phyloP scores from a whole-genome alignment of 2,113 vertebrate species.

The Cyprichromis sp. region DNA sequence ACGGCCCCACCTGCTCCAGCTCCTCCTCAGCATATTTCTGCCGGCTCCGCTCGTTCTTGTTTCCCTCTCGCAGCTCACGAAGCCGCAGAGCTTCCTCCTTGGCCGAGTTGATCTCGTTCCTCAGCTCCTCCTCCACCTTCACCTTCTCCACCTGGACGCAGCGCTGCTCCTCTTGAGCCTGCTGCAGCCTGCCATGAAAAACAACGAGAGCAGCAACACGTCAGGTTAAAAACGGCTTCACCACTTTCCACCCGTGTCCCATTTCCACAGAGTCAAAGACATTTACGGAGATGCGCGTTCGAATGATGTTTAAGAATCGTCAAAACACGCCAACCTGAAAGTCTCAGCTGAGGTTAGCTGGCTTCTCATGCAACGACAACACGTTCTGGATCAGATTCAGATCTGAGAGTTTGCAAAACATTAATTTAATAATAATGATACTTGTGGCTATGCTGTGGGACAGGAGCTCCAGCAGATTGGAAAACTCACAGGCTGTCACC shows the following conservation, averaged over 20 bases:
- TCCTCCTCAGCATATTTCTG: conserved; percentile 93
- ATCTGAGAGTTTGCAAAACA: neutral
- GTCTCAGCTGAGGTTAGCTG: neutral
- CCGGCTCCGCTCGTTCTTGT: conserved; percentile 82
- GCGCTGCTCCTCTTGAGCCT: conserved; percentile 89
- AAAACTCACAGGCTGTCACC: neutral
- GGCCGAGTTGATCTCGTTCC: conserved; percentile 82
- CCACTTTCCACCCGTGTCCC: neutral
- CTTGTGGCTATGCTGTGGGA: neutral
- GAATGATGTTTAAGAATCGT: neutral
- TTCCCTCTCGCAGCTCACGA: conserved; percentile 80
- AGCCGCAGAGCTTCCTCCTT: conserved; percentile 87
- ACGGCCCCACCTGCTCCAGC: conserved; percentile 81
- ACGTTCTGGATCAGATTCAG: neutral
- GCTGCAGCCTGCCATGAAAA: conserved; percentile 77
- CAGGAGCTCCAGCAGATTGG: neutral
- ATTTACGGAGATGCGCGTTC: neutral
- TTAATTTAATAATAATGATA: neutral
- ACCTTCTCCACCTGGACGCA: conserved; percentile 90
- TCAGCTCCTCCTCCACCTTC: conserved; percentile 85
- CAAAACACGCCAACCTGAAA: neutral
- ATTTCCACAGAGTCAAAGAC: neutral
- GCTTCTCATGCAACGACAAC: neutral
- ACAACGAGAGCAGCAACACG: neutral
- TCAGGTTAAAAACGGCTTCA: neutral